Conservation (phyloP, 1,140 invertebrate species). For the Trichonephila clavipes region DNA sequence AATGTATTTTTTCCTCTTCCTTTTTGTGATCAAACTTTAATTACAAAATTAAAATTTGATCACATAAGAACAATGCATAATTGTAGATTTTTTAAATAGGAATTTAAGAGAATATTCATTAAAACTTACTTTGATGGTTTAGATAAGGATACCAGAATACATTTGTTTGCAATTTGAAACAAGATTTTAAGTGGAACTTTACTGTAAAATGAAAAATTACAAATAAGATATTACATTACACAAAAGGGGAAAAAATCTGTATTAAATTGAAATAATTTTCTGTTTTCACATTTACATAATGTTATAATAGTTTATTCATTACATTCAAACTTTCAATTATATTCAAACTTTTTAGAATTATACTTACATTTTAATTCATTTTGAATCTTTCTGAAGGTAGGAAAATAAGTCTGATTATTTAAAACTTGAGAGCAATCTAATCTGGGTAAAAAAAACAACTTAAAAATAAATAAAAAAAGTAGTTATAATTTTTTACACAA, state of each 20-base stretch:
- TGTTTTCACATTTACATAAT: not conserved
- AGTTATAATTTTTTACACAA: not conserved
- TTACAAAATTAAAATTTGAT: too few relatives aligned
- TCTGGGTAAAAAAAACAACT: slow-evolving; percentile 47
- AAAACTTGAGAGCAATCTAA: slow-evolving; percentile 26
- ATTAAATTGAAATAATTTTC: not conserved
- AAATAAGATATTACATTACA: not conserved
- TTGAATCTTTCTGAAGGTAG: not conserved
- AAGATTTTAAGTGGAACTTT: not conserved
- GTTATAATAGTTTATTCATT: not conserved
- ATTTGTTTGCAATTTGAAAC: not conserved
- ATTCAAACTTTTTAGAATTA: not conserved
- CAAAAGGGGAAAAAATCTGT: not conserved
- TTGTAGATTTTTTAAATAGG: not conserved
- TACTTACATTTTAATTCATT: slow-evolving; percentile 30
- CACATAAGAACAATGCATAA: not conserved
- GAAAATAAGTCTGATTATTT: not conserved
- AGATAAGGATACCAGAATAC: not conserved
- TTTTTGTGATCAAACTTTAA: too few relatives aligned
- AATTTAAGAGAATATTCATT: not conserved
- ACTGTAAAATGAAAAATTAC: not conserved
- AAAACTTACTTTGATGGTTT: not conserved
- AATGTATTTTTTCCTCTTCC: too few relatives aligned
- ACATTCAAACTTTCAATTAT: not conserved
- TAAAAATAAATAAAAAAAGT: not conserved